Evolutionary conservation across 2,113 vertebrate species (phyloP).

Genomic region (Tragelaphus scriptus): DNA sequence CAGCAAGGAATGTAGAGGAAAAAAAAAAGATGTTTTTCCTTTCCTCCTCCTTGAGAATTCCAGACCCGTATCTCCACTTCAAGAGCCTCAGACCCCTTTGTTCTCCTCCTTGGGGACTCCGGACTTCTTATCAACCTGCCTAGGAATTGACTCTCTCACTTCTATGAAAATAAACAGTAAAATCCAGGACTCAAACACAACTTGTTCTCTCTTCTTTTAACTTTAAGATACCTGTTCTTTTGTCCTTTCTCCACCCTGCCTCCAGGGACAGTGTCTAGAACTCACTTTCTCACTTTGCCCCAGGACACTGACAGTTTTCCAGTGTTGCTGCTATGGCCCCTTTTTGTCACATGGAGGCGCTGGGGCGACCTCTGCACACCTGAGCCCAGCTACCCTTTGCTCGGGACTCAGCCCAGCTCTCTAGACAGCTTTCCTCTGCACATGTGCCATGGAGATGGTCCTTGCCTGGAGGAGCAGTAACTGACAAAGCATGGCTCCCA

Average conservation of each 20-base stretch:
- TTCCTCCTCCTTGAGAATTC: neutral
- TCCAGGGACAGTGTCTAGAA: neutral
- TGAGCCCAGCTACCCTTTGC: fast-evolving
- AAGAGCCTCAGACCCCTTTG: neutral
- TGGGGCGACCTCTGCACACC: neutral
- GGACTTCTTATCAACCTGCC: neutral
- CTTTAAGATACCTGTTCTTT: neutral
- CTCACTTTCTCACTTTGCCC: neutral
- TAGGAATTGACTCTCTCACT: neutral
- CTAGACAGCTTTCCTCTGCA: neutral
- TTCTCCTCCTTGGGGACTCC: neutral
- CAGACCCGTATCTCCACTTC: neutral
- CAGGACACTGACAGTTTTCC: neutral
- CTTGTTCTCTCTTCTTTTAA: neutral
- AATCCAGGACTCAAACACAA: neutral
- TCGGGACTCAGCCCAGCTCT: neutral
- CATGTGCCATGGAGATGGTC: neutral
- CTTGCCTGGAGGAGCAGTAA: neutral
- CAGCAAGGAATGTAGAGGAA: neutral
- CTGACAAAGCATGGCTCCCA: neutral
- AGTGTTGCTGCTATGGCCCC: fast-evolving
- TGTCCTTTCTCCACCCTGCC: neutral
- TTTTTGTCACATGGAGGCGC: fast-evolving
- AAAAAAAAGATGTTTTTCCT: neutral
- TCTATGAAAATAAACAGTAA: neutral